Evolutionary conservation across 2,113 vertebrate species (phyloP).

Genomic region (Taurulus bubalis): DNA sequence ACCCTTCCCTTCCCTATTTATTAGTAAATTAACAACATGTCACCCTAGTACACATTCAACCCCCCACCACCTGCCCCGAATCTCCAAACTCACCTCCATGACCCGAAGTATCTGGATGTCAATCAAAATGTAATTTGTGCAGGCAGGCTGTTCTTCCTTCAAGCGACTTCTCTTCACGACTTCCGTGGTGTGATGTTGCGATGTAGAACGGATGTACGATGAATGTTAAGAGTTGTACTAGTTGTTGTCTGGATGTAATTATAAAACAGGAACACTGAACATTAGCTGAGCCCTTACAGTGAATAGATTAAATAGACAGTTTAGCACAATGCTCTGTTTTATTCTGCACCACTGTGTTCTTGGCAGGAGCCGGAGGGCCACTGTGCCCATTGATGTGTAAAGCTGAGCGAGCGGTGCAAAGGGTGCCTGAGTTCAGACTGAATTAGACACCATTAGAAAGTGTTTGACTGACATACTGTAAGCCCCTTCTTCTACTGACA

Average conservation of each 20-base stretch:
- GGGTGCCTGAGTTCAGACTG: conserved; percentile 75
- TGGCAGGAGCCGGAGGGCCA: conserved; percentile 69
- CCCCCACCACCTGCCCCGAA: conserved; percentile 62
- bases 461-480: conserved; percentile 79
- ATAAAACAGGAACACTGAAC: conserved; percentile 75
- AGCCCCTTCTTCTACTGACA: conserved; percentile 75
- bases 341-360: conserved; percentile 65
- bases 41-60: conserved; percentile 72
- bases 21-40: conserved; percentile 86
- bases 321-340: conserved; percentile 75
- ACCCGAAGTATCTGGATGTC: conserved; percentile 77
- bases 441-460: conserved; percentile 82
- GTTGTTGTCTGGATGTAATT: conserved; percentile 76
- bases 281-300: conserved; percentile 69
- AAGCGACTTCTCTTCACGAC: conserved; percentile 19
- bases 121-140: conserved; percentile 54
- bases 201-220: conserved; percentile 55
- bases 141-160: conserved; percentile 9
- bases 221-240: conserved; percentile 70
- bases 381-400: conserved; percentile 78
- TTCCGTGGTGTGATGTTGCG: conserved; percentile 41
- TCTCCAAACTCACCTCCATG: conserved; percentile 62
- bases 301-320: conserved; percentile 77
- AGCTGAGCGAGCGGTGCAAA: conserved; percentile 67
- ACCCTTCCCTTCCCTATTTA: conserved; percentile 75